Conservation (phyloP, 2,113 vertebrate species). For the Gopherus evgoodei region DNA sequence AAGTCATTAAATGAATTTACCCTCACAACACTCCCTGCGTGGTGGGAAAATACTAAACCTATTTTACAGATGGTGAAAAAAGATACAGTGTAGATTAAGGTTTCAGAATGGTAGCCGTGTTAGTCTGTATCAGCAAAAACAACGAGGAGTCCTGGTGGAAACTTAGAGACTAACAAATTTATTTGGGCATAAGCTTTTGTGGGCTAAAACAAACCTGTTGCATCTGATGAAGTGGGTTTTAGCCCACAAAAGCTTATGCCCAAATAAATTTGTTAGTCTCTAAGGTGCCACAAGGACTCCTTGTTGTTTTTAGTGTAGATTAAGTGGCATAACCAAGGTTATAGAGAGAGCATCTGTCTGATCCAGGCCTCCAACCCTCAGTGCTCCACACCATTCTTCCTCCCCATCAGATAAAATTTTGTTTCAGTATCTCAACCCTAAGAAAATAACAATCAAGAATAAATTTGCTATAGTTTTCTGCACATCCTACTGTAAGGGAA, state of each 20-base stretch:
- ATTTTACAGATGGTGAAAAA: background rate
- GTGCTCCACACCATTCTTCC: background rate
- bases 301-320: background rate
- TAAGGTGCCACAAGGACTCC: too few relatives aligned
- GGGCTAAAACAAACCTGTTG: too few relatives aligned
- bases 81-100: background rate
- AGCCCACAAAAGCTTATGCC: too few relatives aligned
- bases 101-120: too few relatives aligned
- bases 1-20: background rate
- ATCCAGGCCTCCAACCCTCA: background rate
- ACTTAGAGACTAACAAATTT: too few relatives aligned
- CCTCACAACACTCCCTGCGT: background rate
- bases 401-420: background rate
- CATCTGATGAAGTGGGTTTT: too few relatives aligned
- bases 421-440: background rate
- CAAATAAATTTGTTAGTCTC: too few relatives aligned
- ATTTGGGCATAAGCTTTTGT: too few relatives aligned
- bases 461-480: background rate
- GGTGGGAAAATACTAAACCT: background rate
- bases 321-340: background rate
- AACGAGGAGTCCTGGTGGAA: too few relatives aligned
- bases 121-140: too few relatives aligned
- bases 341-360: background rate
- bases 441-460: background rate
- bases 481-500: background rate